Conservation (phyloP, 2,113 vertebrate genomes). For the human region GRCh38 chr11:8114001-8114500, state of each 20-base stretch:
- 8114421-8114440: too few relatives aligned
- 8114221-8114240: not conserved
- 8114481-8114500: too few relatives aligned
- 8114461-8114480: too few relatives aligned
- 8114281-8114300: not conserved
- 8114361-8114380: too few relatives aligned
- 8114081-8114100: not conserved
- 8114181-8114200: not conserved
- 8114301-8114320: not conserved
- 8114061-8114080: not conserved
- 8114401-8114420: too few relatives aligned
- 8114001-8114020: not conserved
- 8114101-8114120: not conserved
- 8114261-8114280: not conserved
- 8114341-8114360: too few relatives aligned
- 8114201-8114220: not conserved
- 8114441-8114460: too few relatives aligned
- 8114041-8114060: not conserved
- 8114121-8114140: not conserved
- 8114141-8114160: not conserved
- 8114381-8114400: too few relatives aligned
- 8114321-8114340: too few relatives aligned
- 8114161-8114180: not conserved
- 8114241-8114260: not conserved
- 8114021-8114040: not conserved